A percentile compares a stretch with the other conserved stretches of the same genome.
Conservation (phyloP, 2,797 vertebrate genomes). For the Glyptemys insculpta region DNA sequence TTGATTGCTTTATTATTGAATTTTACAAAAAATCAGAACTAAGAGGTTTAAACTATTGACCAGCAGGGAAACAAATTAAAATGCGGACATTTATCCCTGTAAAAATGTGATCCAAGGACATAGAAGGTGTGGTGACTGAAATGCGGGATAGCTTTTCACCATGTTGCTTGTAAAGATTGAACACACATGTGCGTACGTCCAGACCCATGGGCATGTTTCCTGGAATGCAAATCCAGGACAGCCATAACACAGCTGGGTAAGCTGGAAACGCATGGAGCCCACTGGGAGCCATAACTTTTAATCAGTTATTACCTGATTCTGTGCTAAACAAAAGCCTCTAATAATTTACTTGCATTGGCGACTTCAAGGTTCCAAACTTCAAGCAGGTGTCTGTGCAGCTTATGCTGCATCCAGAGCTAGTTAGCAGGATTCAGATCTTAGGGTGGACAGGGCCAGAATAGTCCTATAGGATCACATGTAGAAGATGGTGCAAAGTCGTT, state of each 20-base stretch:
- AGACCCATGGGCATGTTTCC: slow-evolving; percentile 71
- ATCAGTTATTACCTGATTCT: slow-evolving; percentile 74
- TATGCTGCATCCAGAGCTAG: fast-evolving
- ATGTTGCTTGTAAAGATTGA: slow-evolving; percentile 68
- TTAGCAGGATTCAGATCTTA: background rate
- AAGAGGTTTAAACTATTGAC: slow-evolving; percentile 45
- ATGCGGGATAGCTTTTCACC: slow-evolving; percentile 63
- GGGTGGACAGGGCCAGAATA: fast-evolving
- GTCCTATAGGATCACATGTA: background rate
- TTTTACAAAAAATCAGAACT: slow-evolving; percentile 24
- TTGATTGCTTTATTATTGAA: slow-evolving; percentile 63
- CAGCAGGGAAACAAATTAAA: slow-evolving; percentile 64
- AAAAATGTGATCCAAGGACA: slow-evolving; percentile 72
- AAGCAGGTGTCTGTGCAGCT: slow-evolving; percentile 12
- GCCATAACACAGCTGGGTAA: slow-evolving; percentile 76
- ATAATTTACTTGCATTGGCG: slow-evolving; percentile 53
- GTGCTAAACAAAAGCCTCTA: slow-evolving; percentile 71
- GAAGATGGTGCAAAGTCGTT: fast-evolving
- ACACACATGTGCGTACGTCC: slow-evolving; percentile 57
- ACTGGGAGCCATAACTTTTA: slow-evolving; percentile 75
- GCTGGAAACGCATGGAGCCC: slow-evolving; percentile 71
- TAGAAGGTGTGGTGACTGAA: slow-evolving; percentile 70
- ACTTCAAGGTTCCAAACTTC: slow-evolving; percentile 39
- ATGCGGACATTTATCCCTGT: slow-evolving; percentile 66
- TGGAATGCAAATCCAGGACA: slow-evolving; percentile 76